Evolutionary conservation across 2,888 invertebrate species (phyloP), one percentile per base, ranked within the genome.

Genomic region (Tortricodes alternella): DNA sequence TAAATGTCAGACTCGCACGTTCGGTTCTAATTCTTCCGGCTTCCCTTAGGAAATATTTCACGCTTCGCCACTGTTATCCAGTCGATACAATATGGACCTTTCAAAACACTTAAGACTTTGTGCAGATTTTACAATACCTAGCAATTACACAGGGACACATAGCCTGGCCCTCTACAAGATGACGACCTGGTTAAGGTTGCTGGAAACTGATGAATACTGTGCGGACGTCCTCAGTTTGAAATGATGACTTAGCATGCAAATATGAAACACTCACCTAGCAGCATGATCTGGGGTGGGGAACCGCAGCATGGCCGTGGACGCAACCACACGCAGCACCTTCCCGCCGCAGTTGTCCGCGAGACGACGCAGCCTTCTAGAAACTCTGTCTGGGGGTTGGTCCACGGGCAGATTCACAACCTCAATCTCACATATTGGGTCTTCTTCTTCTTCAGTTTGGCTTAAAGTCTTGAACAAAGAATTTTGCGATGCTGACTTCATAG

Each of bases 321-420:
- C 92, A 16, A 92, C 91, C 8, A 96, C 87, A 52, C 91, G 88
- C 2, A 94, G 74, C 13, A 96, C 95, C 68, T 94, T 92, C 2
- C 97, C 97, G 0, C 97, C 96, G 74, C 95, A 96, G 80, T 96
- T 97, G 69, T 94, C 94, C 0, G 95, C 94, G 52, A 97, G 79
- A 67, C 93, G 92, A 58, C 93, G 92, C 52, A 97, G 89, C 32
- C 95, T 86, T 58, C 91, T 92, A 16, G 92, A 92, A 23, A 95
- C 85, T 43, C 91, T 88, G 39, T 89, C 91, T 0, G 84, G 75
- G 3, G 93, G 92, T 64, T 92, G 89, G 61, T 93, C 92, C 55
- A 90, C 77, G 0, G 95, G 95, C 67, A 96, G 89, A 78, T 95
- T 95, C 53, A 85, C 88, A 34, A 96, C 93, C 68, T 93, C 89